These are phyloP conservation scores for Brachystomella parvula DNA, from an alignment of 1,140 invertebrate species.

Conservation along the genomic window DNA sequence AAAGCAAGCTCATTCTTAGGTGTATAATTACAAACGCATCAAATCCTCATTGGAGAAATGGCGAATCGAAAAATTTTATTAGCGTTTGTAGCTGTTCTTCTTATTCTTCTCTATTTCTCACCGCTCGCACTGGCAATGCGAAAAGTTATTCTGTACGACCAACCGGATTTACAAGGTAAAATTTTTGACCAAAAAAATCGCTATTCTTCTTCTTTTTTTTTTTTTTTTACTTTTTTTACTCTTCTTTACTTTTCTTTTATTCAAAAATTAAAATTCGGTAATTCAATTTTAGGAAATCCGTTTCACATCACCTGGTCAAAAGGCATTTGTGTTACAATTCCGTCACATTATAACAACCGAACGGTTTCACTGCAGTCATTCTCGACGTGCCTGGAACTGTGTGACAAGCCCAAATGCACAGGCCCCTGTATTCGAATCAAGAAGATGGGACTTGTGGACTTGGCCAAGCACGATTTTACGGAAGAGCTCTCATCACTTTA, in stretches of 20 bases:
- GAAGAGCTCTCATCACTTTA: background rate
- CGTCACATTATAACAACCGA: background rate
- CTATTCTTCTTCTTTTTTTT: no score
- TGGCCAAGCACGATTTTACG: background rate
- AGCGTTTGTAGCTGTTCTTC: no score
- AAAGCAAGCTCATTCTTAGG: no score
- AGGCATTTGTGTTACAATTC: background rate
- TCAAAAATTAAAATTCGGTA: background rate
- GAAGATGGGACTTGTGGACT: background rate
- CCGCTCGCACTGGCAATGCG: background rate
- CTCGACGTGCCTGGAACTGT: background rate
- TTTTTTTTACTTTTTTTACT: no score
- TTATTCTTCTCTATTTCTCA: no score
- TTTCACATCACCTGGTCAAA: background rate
- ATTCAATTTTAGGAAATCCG: background rate
- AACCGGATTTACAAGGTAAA: background rate
- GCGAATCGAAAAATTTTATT: no score
- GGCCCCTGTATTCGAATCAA: background rate
- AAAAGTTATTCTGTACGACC: background rate
- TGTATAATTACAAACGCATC: no score
- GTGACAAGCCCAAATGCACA: background rate
- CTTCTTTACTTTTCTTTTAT: no score
- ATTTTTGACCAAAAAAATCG: background rate
- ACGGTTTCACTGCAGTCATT: background rate
- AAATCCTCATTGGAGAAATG: no score